phyloP scores from a whole-genome alignment of 1,140 invertebrate species.

The Centruroides vittatus region DNA sequence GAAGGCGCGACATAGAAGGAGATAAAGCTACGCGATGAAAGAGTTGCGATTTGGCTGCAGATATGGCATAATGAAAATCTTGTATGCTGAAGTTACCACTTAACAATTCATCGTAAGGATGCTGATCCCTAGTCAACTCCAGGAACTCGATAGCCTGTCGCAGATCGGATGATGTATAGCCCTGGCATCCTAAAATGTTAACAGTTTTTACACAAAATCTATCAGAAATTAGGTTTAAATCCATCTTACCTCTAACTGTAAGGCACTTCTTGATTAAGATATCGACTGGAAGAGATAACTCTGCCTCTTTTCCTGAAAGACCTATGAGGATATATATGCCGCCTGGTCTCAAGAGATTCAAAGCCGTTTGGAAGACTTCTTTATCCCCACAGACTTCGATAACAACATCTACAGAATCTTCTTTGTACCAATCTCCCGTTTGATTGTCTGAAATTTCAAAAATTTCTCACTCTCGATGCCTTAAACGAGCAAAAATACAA shows the following conservation, averaged over 20 bases:
- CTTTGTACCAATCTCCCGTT: neutral
- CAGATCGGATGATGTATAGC: conserved; percentile 4
- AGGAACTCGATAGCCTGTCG: conserved; percentile 8
- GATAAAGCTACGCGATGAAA: conserved; percentile 6
- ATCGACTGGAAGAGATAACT: conserved; percentile 5
- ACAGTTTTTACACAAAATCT: neutral
- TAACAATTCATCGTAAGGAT: conserved; percentile 7
- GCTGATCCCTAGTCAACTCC: conserved; percentile 1
- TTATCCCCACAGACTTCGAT: conserved; percentile 10
- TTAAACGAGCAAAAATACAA: neutral
- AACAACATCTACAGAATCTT: conserved; percentile 9
- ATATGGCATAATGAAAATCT: conserved; percentile 10
- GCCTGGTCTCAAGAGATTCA: conserved; percentile 17
- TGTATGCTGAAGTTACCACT: conserved; percentile 7
- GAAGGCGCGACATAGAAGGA: no score
- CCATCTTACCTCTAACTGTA: conserved; percentile 7
- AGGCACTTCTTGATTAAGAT: conserved; percentile 7
- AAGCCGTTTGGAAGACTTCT: conserved; percentile 6
- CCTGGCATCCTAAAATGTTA: conserved; percentile 5
- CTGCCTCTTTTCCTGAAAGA: conserved; percentile 21
- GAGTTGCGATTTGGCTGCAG: conserved; percentile 2
- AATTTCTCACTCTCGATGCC: neutral
- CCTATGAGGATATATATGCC: conserved; percentile 32
- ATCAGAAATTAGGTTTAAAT: neutral
- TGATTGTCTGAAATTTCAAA: neutral